These are phyloP conservation scores for Thalassophryne amazonica DNA, from an alignment of 2,797 vertebrate genomes.

Conservation along the genomic window DNA sequence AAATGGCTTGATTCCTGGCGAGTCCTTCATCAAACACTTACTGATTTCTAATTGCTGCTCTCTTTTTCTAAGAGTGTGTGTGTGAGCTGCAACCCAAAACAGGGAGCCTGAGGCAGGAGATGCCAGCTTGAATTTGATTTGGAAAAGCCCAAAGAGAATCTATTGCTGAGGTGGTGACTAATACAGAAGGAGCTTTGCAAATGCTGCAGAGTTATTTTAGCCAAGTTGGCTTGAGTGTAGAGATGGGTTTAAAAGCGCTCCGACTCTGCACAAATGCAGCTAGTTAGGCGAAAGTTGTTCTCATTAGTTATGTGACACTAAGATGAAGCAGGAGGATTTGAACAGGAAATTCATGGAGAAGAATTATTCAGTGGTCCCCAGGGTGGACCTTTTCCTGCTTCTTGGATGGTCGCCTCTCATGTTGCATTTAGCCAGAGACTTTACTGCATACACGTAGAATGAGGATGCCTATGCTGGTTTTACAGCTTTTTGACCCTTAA, in stretches of 20 bases:
- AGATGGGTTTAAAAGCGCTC: conserved; percentile 18
- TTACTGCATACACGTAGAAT: conserved; percentile 13
- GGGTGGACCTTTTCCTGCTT: conserved; percentile 31
- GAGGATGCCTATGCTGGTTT: conserved; percentile 11
- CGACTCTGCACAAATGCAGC: conserved; percentile 62
- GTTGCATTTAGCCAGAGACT: conserved; percentile 38
- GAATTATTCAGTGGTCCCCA: conserved; percentile 35
- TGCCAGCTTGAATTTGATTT: conserved; percentile 42
- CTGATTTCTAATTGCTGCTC: conserved; percentile 42
- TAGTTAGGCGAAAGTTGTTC: conserved; percentile 48
- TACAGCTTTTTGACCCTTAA: conserved; percentile 37
- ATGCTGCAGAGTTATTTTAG: conserved; percentile 24
- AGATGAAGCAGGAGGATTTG: conserved; percentile 43
- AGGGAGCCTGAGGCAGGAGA: conserved; percentile 4
- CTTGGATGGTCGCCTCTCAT: conserved; percentile 18
- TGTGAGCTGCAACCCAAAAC: conserved; percentile 22
- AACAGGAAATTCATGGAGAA: conserved; percentile 30
- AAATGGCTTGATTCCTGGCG: conserved; percentile 40
- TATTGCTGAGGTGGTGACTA: conserved; percentile 31
- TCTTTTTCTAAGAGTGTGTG: conserved; percentile 4
- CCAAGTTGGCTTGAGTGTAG: conserved; percentile 26
- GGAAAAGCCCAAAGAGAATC: conserved; percentile 15
- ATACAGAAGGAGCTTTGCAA: conserved; percentile 26
- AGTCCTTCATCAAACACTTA: conserved; percentile 31
- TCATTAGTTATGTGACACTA: conserved; percentile 57